Conservation (phyloP, 2,113 vertebrate genomes). For the Pteruthius melanotis region DNA sequence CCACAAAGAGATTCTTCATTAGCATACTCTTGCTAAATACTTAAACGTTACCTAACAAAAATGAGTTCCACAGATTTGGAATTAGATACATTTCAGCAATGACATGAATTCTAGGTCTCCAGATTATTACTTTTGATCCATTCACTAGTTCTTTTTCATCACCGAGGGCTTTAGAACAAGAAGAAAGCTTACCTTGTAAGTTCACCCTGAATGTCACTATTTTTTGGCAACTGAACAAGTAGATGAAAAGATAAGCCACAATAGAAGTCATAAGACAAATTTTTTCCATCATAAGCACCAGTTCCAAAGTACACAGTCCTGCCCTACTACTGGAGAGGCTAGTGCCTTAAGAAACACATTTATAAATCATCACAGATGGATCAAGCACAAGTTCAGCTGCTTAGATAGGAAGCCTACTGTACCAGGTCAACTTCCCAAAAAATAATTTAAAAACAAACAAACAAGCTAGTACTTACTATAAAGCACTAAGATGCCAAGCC, state of each 20-base stretch:
- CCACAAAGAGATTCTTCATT: not conserved
- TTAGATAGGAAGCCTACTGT: not conserved
- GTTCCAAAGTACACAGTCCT: not conserved
- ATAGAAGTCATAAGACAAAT: not conserved
- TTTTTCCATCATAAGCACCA: not conserved
- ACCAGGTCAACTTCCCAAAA: not conserved
- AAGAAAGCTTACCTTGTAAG: not conserved
- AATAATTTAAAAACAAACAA: not conserved
- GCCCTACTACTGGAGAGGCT: fast-evolving
- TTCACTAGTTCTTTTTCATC: not conserved
- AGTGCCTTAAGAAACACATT: not conserved
- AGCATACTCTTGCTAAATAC: not conserved
- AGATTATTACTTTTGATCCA: not conserved
- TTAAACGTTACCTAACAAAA: not conserved
- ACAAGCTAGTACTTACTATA: too few species aligned
- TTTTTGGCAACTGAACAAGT: not conserved
- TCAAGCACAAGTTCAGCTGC: not conserved
- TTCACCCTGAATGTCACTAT: not conserved
- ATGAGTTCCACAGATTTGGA: not conserved
- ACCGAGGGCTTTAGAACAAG: not conserved
- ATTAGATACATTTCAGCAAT: not conserved
- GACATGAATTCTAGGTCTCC: not conserved
- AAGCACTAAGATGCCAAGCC: not conserved
- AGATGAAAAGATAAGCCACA: not conserved
- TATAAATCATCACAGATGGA: not conserved